Base-by-base conservation (phyloP, 2,888 invertebrate genomes). In the Drosophila anomelani region DNA sequence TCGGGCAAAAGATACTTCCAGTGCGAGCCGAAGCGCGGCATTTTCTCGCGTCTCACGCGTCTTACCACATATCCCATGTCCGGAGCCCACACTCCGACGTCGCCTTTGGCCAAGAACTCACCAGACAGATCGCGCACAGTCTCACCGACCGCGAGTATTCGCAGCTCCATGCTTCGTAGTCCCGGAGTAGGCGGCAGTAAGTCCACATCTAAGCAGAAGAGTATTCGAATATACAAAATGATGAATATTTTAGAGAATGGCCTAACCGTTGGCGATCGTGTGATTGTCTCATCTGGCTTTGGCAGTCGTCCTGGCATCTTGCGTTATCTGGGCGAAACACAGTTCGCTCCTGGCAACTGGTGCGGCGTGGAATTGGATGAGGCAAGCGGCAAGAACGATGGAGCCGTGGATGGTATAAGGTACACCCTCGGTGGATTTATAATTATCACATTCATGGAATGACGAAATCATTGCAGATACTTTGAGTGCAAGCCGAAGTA, bases 321-420 rank as follows among this genome's bases (percentile, higher is more conserved):
- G 59, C 94, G 96, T 80, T 99, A 95, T 92, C 94, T 98, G 77
- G 99, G 99, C 32, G 93, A 94, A 57, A 97, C 98, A 38, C 96
- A 97, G 88, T 99, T 99, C 92, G 98, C 98, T 1, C 93, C 95
- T 39, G 99, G 99, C 39, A 95, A 97, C 82, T 99, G 98, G 98
- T 98, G 97, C 75, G 99, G 99, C 29, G 96, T 99, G 23, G 98
- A 99, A 92, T 94, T 99, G 80, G 98, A 98, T 91, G 98, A 98
- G 79, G 96, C 97, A 1, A 93, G 96, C 70, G 99, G 99, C 60
- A 99, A 99, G 93, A 99, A 99, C 92, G 98, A 99, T 91, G 99
- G 99, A 67, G 95, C 97, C 56, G 98, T 99, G 38, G 97, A 96
- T 78, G 98, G 97, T 62, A 96, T 96, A 93, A 96, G 97, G 98